Conservation (phyloP, 1,140 invertebrate genomes). For the Eumeta japonica region DNA sequence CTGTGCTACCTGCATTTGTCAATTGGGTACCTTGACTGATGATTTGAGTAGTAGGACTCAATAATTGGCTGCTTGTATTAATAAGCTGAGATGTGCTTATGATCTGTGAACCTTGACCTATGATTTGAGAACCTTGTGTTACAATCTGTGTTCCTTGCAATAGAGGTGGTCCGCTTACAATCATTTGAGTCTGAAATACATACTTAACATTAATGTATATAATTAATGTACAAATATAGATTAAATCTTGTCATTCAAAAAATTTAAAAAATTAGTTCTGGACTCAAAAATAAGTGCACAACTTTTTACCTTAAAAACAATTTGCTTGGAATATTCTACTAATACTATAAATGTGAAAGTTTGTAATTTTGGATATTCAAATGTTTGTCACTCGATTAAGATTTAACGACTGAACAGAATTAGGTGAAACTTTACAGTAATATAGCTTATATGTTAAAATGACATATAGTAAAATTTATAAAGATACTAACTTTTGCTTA, state of each 20-base stretch:
- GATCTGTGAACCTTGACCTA: conserved; percentile 37
- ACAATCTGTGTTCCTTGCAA: conserved; percentile 42
- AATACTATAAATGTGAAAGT: too few relatives aligned
- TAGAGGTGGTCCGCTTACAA: conserved; percentile 41
- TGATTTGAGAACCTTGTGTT: conserved; percentile 39
- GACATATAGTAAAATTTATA: too few relatives aligned
- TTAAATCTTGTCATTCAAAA: too few relatives aligned
- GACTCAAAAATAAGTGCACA: not conserved
- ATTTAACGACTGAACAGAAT: too few relatives aligned
- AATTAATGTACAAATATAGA: not conserved
- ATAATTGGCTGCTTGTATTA: conserved; percentile 31
- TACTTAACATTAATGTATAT: not conserved
- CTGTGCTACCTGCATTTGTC: conserved; percentile 22
- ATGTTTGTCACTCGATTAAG: conserved; percentile 3
- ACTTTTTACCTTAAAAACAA: not conserved
- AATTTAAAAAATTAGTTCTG: not conserved
- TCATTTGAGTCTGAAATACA: conserved; percentile 40
- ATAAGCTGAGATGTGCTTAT: conserved; percentile 40
- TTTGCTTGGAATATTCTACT: too few relatives aligned
- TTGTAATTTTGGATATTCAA: too few relatives aligned
- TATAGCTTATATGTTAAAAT: too few relatives aligned
- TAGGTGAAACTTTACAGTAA: too few relatives aligned
- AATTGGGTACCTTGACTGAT: conserved; percentile 48
- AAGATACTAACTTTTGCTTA: too few relatives aligned
- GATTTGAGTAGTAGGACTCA: conserved; percentile 45